Conservation (phyloP, 2,113 vertebrate genomes). For the Channa maculata region DNA sequence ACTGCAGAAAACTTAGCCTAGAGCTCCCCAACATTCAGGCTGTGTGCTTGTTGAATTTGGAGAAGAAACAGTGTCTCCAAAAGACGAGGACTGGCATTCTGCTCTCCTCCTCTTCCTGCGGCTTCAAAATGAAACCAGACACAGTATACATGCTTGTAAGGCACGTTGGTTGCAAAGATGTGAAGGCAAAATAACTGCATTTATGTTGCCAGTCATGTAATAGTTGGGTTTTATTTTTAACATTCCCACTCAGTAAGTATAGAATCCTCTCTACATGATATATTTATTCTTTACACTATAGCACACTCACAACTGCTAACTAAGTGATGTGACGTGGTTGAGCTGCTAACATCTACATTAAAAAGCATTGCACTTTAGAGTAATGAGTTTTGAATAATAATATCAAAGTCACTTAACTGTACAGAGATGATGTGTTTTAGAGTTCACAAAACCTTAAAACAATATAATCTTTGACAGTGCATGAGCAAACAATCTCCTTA, state of each 20-base stretch:
- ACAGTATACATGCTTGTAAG: conserved; percentile 23
- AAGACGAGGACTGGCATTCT: conserved; percentile 45
- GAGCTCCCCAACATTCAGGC: conserved; percentile 42
- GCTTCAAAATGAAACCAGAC: conserved; percentile 49
- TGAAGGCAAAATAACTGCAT: conserved; percentile 37
- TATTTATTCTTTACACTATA: conserved; percentile 25
- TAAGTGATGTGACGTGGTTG: conserved; percentile 4
- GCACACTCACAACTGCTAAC: conserved; percentile 12
- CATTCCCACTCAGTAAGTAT: conserved; percentile 28
- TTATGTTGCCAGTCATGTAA: conserved; percentile 15
- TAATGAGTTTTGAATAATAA: conserved; percentile 21
- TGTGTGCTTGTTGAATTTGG: conserved; percentile 34
- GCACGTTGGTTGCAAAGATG: conserved; percentile 24
- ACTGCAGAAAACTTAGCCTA: conserved; percentile 68
- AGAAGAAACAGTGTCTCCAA: conserved; percentile 51
- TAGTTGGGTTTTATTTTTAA: conserved; percentile 47
- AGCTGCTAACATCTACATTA: conserved; percentile 31
- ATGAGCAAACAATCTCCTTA: conserved; percentile 30
- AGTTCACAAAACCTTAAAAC: conserved; percentile 31
- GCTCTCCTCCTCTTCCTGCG: conserved; percentile 47
- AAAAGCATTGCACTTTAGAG: conserved; percentile 30
- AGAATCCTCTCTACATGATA: conserved; percentile 23
- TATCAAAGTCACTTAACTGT: conserved; percentile 48
- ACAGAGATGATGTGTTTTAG: conserved; percentile 25
- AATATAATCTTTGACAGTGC: conserved; percentile 34